Conservation (phyloP, 1,140 invertebrate genomes). For the Microplitis mediator region DNA sequence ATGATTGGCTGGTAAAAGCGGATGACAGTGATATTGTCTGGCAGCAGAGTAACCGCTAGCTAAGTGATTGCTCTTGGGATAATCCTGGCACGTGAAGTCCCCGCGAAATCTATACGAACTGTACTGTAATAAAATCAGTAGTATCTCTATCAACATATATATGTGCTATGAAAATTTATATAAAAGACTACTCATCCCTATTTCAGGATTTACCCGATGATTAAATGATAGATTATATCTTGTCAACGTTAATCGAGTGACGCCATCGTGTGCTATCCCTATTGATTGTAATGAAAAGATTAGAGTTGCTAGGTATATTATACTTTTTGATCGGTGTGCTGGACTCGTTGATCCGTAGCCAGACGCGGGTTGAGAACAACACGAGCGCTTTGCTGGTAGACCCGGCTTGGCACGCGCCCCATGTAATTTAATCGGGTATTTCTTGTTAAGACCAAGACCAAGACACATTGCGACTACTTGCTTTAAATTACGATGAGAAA, state of each 20-base stretch:
- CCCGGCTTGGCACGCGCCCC: conserved; percentile 53
- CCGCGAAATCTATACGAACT: neutral
- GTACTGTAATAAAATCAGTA: neutral
- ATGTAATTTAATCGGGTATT: conserved; percentile 60
- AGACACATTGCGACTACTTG: neutral
- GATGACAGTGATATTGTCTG: conserved; percentile 48
- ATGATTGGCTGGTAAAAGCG: conserved; percentile 49
- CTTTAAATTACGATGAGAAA: neutral
- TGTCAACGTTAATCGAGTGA: conserved; percentile 11
- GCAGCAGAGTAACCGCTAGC: conserved; percentile 20
- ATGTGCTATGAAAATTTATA: neutral
- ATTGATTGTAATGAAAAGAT: conserved; percentile 5
- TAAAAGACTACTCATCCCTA: neutral
- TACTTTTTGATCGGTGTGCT: neutral
- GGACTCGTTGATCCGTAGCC: neutral
- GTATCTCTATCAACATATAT: neutral
- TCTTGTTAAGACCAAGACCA: conserved; percentile 36
- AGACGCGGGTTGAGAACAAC: neutral
- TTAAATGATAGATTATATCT: neutral
- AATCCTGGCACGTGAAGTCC: conserved; percentile 45
- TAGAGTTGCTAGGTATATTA: neutral
- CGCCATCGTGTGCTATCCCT: conserved; percentile 18
- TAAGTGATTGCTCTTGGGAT: conserved; percentile 55
- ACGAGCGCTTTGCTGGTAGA: conserved; percentile 14
- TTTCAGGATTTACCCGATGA: conserved; percentile 11